Evolutionary conservation across 2,113 vertebrate genomes (phyloP).

Genomic region (Lycaon pictus): DNA sequence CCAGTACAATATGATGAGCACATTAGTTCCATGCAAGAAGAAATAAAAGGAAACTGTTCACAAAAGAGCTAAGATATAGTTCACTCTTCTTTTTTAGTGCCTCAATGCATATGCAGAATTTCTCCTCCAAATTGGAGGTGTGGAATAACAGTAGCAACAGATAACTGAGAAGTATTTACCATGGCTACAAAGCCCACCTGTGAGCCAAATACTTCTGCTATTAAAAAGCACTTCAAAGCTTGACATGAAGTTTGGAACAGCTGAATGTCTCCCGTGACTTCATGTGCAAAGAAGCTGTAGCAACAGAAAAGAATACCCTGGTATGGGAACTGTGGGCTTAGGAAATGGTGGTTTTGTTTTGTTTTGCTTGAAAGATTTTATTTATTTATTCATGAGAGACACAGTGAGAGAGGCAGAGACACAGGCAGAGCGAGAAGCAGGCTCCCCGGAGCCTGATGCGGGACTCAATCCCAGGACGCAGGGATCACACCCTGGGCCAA

Average conservation of each 20-base stretch:
- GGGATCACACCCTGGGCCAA: too few species aligned
- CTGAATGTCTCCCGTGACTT: constrained; percentile 79
- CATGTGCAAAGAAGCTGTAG: constrained; percentile 69
- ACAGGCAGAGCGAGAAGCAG: too few species aligned
- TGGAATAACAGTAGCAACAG: constrained; percentile 70
- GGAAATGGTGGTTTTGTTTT: constrained; percentile 7
- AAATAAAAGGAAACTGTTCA: constrained; percentile 82
- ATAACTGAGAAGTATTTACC: constrained; percentile 76
- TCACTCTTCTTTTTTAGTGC: constrained; percentile 82
- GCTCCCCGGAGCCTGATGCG: too few species aligned
- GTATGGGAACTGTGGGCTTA: constrained; percentile 52
- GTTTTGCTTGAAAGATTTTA: too few species aligned
- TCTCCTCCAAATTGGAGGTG: constrained; percentile 78
- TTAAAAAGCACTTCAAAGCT: constrained; percentile 77
- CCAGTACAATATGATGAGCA: constrained; percentile 61
- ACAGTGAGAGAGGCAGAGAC: too few species aligned
- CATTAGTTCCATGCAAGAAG: constrained; percentile 76
- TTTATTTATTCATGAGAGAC: too few species aligned
- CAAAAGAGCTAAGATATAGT: constrained; percentile 72
- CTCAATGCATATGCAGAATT: constrained; percentile 66
- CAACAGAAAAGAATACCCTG: constrained; percentile 61
- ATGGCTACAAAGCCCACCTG: constrained; percentile 77
- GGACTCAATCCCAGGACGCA: too few species aligned
- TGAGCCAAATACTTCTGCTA: constrained; percentile 73
- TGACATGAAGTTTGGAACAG: constrained; percentile 78